Conservation (phyloP, 2,797 vertebrate species). For the Phalanger gymnotis region DNA sequence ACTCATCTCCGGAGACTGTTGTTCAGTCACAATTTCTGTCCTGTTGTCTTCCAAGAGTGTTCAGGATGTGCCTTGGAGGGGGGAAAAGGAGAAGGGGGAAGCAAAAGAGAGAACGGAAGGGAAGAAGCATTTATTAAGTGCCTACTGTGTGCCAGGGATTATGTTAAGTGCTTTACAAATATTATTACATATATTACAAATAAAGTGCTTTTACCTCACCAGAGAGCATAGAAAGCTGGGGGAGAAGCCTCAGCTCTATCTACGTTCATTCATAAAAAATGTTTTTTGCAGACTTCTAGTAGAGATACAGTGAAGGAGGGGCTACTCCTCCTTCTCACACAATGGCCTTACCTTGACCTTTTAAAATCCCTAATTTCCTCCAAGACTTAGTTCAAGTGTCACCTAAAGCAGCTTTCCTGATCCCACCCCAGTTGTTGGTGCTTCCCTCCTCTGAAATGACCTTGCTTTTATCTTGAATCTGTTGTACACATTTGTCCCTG, state of each 20-base stretch:
- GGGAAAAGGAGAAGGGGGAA: neutral
- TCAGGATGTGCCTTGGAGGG: neutral
- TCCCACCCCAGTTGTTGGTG: neutral
- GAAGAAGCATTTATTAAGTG: neutral
- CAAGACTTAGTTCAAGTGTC: neutral
- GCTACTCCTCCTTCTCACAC: neutral
- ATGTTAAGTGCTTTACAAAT: neutral
- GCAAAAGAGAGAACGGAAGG: neutral
- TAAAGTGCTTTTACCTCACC: neutral
- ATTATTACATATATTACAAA: neutral
- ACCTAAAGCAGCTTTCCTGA: neutral
- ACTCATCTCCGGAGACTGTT: constrained; percentile 11
- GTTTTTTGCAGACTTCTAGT: constrained; percentile 39
- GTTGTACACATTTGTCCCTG: neutral
- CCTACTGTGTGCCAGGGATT: neutral
- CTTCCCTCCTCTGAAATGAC: neutral
- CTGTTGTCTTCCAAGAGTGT: neutral
- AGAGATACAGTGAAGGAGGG: neutral
- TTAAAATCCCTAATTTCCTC: neutral
- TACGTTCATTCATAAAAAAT: neutral
- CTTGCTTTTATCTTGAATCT: neutral
- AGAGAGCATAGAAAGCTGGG: neutral
- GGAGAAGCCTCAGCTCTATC: neutral
- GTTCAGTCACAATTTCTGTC: constrained; percentile 16
- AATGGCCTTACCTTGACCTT: neutral